Percentiles rank a stretch among this genome's conserved stretches.
phyloP scores from a whole-genome alignment of 2,888 invertebrate species.

The Prosapia bicincta region DNA sequence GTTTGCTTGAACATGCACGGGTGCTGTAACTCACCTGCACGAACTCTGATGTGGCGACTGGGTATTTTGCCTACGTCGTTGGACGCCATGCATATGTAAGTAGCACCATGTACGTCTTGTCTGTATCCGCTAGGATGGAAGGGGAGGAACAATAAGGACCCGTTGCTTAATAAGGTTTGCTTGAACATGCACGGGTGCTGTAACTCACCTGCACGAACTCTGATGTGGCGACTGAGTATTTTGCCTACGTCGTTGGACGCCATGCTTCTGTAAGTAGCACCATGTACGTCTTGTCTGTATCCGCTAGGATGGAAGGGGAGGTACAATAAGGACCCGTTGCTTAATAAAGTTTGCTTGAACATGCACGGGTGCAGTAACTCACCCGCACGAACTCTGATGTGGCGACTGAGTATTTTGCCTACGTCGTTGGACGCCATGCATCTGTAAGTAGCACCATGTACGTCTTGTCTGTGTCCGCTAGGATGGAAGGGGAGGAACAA shows the following conservation, averaged over 20 bases:
- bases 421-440: conserved; percentile 77
- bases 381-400: conserved; percentile 64
- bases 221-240: conserved; percentile 75
- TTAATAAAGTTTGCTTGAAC: too few species aligned
- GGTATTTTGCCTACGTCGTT: conserved; percentile 76
- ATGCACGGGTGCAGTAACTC: too few species aligned
- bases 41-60: conserved; percentile 74
- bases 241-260: conserved; percentile 77
- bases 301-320: conserved; percentile 75
- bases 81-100: conserved; percentile 77
- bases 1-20: too few species aligned
- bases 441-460: conserved; percentile 77
- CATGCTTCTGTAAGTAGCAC: conserved; percentile 74
- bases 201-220: conserved; percentile 55
- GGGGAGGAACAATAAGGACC: conserved; percentile 77
- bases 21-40: conserved; percentile 47
- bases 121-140: conserved; percentile 76
- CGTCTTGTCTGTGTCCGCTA: conserved; percentile 72
- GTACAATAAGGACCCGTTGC: conserved; percentile 78
- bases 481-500: conserved; percentile 79
- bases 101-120: conserved; percentile 74
- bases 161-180: too few species aligned
- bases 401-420: conserved; percentile 74
- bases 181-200: too few species aligned
- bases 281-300: conserved; percentile 78